Percentiles rank a stretch among this genome's conserved stretches.
Conservation (phyloP, 1,140 invertebrate genomes). For the Geopemphigus sp. region DNA sequence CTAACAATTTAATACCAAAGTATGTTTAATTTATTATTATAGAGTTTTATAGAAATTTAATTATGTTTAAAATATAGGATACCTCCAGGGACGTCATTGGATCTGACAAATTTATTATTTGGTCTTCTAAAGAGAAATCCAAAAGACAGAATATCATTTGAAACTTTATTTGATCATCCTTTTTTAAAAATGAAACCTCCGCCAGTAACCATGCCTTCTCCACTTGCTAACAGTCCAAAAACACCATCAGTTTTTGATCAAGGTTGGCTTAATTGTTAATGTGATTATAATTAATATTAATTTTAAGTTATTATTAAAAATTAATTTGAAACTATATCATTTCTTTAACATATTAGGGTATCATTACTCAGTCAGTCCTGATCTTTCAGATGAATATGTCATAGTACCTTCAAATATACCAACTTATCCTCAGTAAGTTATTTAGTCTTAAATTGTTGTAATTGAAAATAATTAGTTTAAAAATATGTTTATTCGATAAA, state of each 20-base stretch:
- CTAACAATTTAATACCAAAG: constrained; percentile 92
- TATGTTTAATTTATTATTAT: constrained; percentile 59
- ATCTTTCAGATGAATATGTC: constrained; percentile 74
- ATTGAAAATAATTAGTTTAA: background rate
- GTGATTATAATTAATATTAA: background rate
- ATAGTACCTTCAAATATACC: constrained; percentile 74
- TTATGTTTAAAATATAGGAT: constrained; percentile 66
- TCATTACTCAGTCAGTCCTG: constrained; percentile 42
- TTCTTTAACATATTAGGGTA: background rate
- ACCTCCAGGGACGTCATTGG: constrained; percentile 84
- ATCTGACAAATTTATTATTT: constrained; percentile 81
- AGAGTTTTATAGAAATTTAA: background rate
- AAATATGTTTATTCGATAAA: no score
- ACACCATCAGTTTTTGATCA: constrained; percentile 29
- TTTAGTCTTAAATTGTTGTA: background rate
- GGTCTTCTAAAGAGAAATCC: constrained; percentile 89
- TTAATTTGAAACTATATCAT: no score
- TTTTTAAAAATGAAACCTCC: constrained; percentile 68
- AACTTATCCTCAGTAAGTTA: constrained; percentile 55
- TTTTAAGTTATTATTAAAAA: background rate
- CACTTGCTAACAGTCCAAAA: constrained; percentile 52
- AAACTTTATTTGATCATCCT: constrained; percentile 88
- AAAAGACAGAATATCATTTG: constrained; percentile 92
- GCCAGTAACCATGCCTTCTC: constrained; percentile 56
- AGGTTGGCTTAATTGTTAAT: background rate